These are phyloP conservation scores for Cardinalis cardinalis DNA, from an alignment of 2,113 vertebrate genomes.

Conservation along the genomic window DNA sequence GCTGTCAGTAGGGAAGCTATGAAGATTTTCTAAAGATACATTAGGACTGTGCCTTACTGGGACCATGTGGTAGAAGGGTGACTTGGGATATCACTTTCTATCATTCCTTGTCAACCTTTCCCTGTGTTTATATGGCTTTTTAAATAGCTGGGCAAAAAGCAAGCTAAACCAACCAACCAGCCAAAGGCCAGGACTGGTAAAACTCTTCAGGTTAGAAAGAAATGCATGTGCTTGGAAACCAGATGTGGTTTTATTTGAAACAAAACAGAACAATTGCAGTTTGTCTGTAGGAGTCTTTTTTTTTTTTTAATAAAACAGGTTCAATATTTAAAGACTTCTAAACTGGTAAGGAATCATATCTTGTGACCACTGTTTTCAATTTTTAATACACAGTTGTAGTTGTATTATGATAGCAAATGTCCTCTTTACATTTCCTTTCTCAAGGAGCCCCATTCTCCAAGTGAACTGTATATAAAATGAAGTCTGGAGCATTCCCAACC, in stretches of 20 bases:
- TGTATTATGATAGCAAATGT: not conserved
- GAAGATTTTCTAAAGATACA: not conserved
- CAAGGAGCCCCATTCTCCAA: not conserved
- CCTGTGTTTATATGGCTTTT: not conserved
- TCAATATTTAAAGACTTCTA: not conserved
- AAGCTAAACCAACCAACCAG: not conserved
- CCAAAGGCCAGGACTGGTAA: not conserved
- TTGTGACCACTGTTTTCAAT: not conserved
- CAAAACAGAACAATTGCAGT: not conserved
- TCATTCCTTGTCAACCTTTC: not conserved
- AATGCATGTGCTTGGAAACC: not conserved
- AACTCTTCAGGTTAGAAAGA: not conserved
- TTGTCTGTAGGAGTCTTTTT: not conserved
- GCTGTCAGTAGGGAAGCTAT: rapidly evolving
- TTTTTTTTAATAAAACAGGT: not conserved
- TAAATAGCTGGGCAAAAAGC: not conserved
- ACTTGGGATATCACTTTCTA: not conserved
- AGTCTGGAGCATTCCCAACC: not conserved
- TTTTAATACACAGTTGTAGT: not conserved
- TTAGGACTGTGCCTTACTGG: not conserved
- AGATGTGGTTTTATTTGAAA: not conserved
- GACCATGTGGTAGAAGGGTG: not conserved
- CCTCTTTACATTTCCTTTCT: not conserved
- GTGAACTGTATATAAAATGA: not conserved
- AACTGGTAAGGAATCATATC: not conserved